Evolutionary conservation across 2,113 vertebrate genomes (phyloP).

Genomic region (Pelecanoides urinatrix): DNA sequence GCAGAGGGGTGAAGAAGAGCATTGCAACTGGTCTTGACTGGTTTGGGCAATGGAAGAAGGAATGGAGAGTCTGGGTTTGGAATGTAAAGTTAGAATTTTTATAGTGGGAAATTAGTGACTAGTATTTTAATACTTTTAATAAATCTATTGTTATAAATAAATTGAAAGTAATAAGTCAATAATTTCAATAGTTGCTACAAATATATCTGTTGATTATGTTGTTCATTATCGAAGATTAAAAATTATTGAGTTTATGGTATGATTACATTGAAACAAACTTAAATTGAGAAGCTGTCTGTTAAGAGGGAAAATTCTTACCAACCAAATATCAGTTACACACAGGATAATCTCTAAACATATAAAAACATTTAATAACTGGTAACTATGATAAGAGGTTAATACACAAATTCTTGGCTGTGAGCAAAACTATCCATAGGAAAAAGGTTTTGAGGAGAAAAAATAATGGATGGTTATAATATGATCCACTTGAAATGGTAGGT

Average conservation of each 20-base stretch:
- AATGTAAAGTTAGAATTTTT: not conserved
- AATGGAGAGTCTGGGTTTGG: not conserved
- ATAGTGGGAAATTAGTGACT: not conserved
- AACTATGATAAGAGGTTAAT: not conserved
- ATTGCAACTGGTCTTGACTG: not conserved
- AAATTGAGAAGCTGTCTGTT: not conserved
- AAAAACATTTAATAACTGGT: not conserved
- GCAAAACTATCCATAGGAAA: not conserved
- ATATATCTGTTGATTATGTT: not conserved
- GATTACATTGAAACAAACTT: not conserved
- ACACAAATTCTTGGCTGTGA: not conserved
- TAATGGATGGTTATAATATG: not conserved
- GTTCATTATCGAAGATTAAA: not conserved
- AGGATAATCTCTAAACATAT: not conserved
- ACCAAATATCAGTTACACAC: not conserved
- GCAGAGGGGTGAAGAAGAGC: not conserved
- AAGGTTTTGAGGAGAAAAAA: not conserved
- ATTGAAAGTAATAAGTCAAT: not conserved
- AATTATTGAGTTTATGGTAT: not conserved
- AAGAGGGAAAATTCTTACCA: not conserved
- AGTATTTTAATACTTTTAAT: not conserved
- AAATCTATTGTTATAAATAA: not conserved
- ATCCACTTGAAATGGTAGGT: not conserved
- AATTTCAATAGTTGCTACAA: not conserved
- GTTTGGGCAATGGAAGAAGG: not conserved